Percentiles rank a stretch among this genome's conserved stretches.
Conservation (phyloP, 2,797 vertebrate species). For the Telmatherina bonti region DNA sequence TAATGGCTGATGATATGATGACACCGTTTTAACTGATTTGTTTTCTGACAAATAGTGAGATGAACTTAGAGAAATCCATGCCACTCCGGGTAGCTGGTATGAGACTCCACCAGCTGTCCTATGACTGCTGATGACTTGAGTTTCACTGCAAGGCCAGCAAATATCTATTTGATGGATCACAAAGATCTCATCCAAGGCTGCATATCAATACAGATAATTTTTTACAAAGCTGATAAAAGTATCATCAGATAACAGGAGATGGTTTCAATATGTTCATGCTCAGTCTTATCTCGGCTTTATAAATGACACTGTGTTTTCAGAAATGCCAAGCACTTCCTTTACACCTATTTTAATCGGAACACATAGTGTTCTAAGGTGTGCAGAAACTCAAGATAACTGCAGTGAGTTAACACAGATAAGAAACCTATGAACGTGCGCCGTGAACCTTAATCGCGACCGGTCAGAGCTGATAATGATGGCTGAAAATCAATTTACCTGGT, state of each 20-base stretch:
- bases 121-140: background rate
- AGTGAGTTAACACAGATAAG: background rate
- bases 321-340: background rate
- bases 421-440: background rate
- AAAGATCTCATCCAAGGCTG: no score
- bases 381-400: constrained; percentile 1
- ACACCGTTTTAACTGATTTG: background rate
- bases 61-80: background rate
- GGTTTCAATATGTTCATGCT: background rate
- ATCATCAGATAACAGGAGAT: no score
- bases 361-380: background rate
- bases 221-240: no score
- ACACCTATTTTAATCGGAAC: background rate
- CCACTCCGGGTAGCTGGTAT: background rate
- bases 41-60: background rate
- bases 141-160: no score
- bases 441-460: constrained; percentile 12
- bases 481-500: background rate
- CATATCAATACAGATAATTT: no score
- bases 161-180: no score
- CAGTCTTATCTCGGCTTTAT: background rate
- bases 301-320: background rate
- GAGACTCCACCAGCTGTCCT: no score
- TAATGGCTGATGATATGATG: background rate
- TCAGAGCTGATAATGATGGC: constrained; percentile 26